Conservation (phyloP, 2,113 vertebrate genomes). For the Ellobius talpinus region DNA sequence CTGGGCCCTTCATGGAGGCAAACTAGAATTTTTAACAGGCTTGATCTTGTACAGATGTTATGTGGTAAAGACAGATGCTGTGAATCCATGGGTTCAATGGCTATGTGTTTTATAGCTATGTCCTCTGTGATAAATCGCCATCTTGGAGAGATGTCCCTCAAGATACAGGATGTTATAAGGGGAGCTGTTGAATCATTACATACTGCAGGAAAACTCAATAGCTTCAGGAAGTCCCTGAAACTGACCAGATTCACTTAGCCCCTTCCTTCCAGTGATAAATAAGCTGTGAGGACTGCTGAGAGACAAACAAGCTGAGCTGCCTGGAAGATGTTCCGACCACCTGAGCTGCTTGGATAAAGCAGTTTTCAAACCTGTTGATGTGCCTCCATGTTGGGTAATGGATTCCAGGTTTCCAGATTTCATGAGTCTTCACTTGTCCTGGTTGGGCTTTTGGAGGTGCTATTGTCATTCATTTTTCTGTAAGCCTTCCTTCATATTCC, state of each 20-base stretch:
- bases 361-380: neutral
- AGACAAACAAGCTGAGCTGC: neutral
- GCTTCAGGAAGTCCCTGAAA: neutral
- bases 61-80: neutral
- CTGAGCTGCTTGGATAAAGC: neutral
- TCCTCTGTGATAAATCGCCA: neutral
- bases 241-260: neutral
- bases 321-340: neutral
- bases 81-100: neutral
- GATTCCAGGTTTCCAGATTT: neutral
- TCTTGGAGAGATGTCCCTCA: neutral
- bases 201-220: neutral
- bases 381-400: neutral
- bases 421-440: too few species aligned
- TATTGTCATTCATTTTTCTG: neutral
- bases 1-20: neutral
- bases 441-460: neutral
- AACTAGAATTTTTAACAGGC: neutral
- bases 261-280: neutral
- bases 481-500: neutral
- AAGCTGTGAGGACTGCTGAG: neutral
- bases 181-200: neutral
- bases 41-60: neutral
- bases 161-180: neutral
- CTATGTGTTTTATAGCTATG: neutral